A percentile compares a stretch with the other conserved stretches of the same genome.
These are phyloP conservation scores for Phymatocera aterrima DNA, from an alignment of 2,888 invertebrate species.

Conservation along the genomic window DNA sequence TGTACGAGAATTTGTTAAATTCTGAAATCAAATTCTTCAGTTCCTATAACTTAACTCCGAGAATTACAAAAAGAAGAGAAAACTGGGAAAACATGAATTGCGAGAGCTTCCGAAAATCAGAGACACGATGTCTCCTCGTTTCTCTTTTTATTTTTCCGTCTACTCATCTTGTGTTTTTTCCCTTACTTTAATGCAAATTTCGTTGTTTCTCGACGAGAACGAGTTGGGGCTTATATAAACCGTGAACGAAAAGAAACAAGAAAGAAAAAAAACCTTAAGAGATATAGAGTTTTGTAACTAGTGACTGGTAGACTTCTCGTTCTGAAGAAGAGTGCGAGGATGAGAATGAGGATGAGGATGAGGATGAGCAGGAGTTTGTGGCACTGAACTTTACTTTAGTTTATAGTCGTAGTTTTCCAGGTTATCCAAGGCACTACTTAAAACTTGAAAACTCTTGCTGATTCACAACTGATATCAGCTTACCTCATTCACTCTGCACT, in stretches of 20 bases:
- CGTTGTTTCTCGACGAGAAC: not conserved
- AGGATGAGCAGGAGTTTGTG: not conserved
- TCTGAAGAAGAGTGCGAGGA: not conserved
- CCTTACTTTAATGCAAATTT: not conserved
- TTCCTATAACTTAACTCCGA: not conserved
- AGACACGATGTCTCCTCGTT: not conserved
- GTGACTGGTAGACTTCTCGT: not conserved
- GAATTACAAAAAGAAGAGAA: not conserved
- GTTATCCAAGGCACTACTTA: constrained; percentile 32
- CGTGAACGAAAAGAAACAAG: no score
- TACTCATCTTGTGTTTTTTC: not conserved
- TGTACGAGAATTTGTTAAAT: no score
- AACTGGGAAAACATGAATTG: not conserved
- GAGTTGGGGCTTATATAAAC: not conserved
- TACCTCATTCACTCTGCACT: not conserved
- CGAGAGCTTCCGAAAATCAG: not conserved
- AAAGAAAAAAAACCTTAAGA: no score
- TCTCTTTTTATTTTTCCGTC: not conserved
- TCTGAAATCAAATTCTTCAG: no score
- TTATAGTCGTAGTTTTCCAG: constrained; percentile 38
- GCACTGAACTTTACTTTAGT: constrained; percentile 39
- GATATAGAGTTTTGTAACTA: not conserved
- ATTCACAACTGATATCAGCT: constrained; percentile 37
- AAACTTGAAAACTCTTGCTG: constrained; percentile 39
- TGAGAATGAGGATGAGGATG: no score